Evolutionary conservation across 2,113 vertebrate species (phyloP), one percentile per base, ranked within the genome.

Genomic region (Apeltes quadracus): DNA sequence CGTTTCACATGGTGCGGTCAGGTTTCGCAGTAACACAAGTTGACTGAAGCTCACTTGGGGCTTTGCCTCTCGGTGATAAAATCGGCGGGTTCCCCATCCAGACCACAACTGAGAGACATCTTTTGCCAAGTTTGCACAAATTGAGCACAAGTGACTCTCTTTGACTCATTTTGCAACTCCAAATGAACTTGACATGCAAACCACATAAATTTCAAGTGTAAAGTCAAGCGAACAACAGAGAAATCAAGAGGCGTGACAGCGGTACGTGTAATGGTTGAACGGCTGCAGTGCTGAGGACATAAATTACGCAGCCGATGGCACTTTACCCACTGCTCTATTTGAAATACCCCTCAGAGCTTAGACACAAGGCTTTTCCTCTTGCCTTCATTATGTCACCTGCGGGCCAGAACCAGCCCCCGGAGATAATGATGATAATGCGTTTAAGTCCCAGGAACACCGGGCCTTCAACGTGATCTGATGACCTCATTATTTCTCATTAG

Each of bases 401-500:
- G 15, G 10, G 56, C 74, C 75, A 91, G 76, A 86, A 74, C 64
- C 85, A 72, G 78, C 43, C 72, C n/a, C 13, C 46, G 63, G 64
- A 90, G 86, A 92, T 91, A 87, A 88, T 86, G 83, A 86, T 80
- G 84, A 85, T 89, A 91, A 90, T 85, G 67, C 67, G 58, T 88
- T 84, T 89, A 90, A 88, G 81, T 85, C 84, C 50, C 84, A 72
- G 78, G 82, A 89, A 88, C 75, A 84, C 67, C 32, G 59, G 50
- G 63, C 76, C 75, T 82, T 90, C 84, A 68, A 32, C 85, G 59
- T 74, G 83, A 90, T 92, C 77, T 84, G 78, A 89, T 90, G 86
- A 87, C 89, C 92, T 92, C 90, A 89, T 94, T 94, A 93, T 84
- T 83, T 83, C 90, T 89, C 82, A 93, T 93, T 92, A 93, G 89